phyloP scores from a whole-genome alignment of 2,797 vertebrate species.

The Falco columbarius region DNA sequence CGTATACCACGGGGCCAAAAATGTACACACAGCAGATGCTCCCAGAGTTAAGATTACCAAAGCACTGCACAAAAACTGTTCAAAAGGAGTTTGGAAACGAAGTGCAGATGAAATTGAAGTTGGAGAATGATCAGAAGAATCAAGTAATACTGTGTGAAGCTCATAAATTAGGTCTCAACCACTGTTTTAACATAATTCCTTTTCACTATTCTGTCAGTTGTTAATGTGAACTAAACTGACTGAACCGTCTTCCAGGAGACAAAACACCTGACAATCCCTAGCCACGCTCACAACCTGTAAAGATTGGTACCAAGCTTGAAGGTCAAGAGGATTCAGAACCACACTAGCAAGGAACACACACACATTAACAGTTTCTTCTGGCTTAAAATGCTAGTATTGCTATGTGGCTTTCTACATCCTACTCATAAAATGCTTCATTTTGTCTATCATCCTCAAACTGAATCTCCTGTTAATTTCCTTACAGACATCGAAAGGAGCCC shows the following conservation, averaged over 20 bases:
- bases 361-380: neutral
- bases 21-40: neutral
- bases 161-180: neutral
- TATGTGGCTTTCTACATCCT: neutral
- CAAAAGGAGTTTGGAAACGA: neutral
- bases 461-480: neutral
- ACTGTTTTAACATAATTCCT: neutral
- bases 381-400: neutral
- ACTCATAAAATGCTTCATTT: neutral
- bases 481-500: neutral
- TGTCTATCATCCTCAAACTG: neutral
- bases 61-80: neutral
- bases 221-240: neutral
- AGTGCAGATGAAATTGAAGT: neutral
- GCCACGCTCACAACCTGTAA: neutral
- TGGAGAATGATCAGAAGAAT: neutral
- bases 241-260: neutral
- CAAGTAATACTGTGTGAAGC: neutral
- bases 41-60: neutral
- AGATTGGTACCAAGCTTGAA: neutral
- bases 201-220: neutral
- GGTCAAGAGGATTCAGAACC: neutral
- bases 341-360: neutral
- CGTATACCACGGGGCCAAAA: neutral
- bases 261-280: neutral